A percentile compares a stretch with the other conserved stretches of the same genome.
phyloP scores from a whole-genome alignment of 2,113 vertebrate genomes.

The Periophthalmodon schlosseri region DNA sequence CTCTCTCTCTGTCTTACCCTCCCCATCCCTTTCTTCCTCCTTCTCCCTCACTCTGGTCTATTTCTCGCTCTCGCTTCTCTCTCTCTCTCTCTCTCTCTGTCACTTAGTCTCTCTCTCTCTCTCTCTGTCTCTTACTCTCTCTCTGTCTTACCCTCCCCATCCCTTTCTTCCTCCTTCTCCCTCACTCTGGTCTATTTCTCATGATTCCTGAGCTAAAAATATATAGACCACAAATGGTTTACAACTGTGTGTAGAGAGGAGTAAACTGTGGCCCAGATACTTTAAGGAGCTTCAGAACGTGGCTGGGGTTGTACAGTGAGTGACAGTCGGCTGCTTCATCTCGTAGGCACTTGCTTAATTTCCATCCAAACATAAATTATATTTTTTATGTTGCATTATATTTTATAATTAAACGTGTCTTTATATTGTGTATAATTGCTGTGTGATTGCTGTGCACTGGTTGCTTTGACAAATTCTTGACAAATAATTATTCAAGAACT shows the following conservation, averaged over 20 bases:
- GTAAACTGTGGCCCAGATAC: constrained; percentile 60
- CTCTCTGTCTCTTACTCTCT: not conserved
- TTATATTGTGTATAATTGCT: not conserved
- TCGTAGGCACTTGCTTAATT: not conserved
- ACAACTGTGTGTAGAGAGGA: constrained; percentile 28
- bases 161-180: not conserved
- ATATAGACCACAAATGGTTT: constrained; percentile 56
- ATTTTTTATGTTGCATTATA: not conserved
- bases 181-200: constrained; percentile 19
- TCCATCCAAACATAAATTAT: not conserved
- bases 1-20: not conserved
- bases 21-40: not conserved
- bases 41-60: not conserved
- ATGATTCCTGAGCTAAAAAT: constrained; percentile 69
- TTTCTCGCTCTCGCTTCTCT: not conserved
- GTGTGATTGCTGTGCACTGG: not conserved
- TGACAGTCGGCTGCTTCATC: constrained; percentile 58
- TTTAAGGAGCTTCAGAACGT: constrained; percentile 45
- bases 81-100: not conserved
- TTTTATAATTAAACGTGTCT: not conserved
- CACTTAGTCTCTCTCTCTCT: not conserved
- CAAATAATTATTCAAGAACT: too few relatives aligned
- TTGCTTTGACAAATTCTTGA: not conserved
- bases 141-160: not conserved
- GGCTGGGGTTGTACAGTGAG: constrained; percentile 64